Evolutionary conservation across 2,888 invertebrate genomes (phyloP).

Genomic region (Clunio marinus): DNA sequence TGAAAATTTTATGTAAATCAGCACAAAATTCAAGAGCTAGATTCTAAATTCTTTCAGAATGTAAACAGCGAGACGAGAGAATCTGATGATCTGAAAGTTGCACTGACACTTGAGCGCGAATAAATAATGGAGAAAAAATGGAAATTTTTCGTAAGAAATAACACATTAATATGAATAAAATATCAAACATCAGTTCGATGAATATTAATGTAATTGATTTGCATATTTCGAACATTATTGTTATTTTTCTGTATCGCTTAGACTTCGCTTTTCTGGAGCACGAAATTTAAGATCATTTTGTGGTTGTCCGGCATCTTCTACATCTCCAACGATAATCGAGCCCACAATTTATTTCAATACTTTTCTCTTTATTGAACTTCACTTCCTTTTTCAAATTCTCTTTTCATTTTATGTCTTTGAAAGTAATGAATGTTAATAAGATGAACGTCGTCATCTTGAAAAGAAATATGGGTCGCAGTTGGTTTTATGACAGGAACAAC

Average conservation of each 20-base stretch:
- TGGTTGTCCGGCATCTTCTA: neutral
- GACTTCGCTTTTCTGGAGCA: neutral
- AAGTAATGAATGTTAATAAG: neutral
- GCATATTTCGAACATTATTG: constrained; percentile 27
- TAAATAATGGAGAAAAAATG: constrained; percentile 35
- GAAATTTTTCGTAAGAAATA: constrained; percentile 17
- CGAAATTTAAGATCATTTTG: neutral
- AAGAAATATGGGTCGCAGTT: constrained; percentile 3
- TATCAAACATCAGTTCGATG: constrained; percentile 32
- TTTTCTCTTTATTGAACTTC: constrained; percentile 8
- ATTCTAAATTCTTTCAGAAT: too few relatives aligned
- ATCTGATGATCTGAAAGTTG: neutral
- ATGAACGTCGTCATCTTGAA: neutral
- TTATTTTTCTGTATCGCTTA: neutral
- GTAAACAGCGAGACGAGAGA: too few relatives aligned
- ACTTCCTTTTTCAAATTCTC: neutral
- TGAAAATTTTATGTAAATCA: constrained; percentile 30
- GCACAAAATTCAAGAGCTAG: neutral
- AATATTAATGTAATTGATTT: constrained; percentile 36
- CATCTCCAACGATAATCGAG: too few relatives aligned
- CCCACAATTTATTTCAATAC: too few relatives aligned
- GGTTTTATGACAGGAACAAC: constrained; percentile 28
- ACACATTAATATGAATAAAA: constrained; percentile 38
- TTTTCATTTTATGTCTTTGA: neutral
- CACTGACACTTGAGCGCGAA: constrained; percentile 10